Evolutionary conservation across 2,113 vertebrate species (phyloP), one percentile per base, ranked within the genome.

Genomic region (Mastomys coucha): DNA sequence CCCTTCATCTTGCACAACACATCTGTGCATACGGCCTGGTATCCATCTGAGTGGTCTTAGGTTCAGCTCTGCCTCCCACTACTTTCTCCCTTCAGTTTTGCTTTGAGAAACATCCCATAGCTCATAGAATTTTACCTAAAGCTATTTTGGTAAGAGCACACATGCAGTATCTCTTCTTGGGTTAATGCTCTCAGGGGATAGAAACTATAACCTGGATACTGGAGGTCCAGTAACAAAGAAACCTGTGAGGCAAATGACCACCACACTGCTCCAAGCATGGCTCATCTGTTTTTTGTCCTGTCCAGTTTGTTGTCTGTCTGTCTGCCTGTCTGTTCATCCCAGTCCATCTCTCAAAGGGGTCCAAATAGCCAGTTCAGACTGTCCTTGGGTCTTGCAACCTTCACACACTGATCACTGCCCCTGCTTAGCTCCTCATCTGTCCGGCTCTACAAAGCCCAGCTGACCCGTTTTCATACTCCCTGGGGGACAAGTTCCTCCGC

Each of bases 321-420:
- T 49, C 28, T 31, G 11, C 13, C 67, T 33, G 31, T 28, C 31
- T 16, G 67, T 69, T 31, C 31, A 33, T 12, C 31, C 67, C 9
- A n/a, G 53, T 56, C 31, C 12, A 81, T 31, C 53, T 65, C 17
- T 58, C 24, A 31, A 53, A 53, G 22, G 22, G 33, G 31, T 73
- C 28, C 49, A 39, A 73, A n/a, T 65, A 17, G 22, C 49, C 39
- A 87, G 53, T 10, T 39, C 11, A 73, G 53, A 39, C 28, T 12
- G 13, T 16, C 26, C 4, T 20, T 3, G 2, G 5, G 11, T 13
- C 14, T 22, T 56, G 16, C 17, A 56, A 42, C 17, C 28, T 26
- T 42, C 45, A 56, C 14, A 42, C 0, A 0, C 42, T n/a, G 56
- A 51, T 5, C 12, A 2, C 51, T 2, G 60, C 31, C n/a, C 26